phyloP scores from a whole-genome alignment of 2,797 vertebrate genomes.

The Sparidentex hasta region DNA sequence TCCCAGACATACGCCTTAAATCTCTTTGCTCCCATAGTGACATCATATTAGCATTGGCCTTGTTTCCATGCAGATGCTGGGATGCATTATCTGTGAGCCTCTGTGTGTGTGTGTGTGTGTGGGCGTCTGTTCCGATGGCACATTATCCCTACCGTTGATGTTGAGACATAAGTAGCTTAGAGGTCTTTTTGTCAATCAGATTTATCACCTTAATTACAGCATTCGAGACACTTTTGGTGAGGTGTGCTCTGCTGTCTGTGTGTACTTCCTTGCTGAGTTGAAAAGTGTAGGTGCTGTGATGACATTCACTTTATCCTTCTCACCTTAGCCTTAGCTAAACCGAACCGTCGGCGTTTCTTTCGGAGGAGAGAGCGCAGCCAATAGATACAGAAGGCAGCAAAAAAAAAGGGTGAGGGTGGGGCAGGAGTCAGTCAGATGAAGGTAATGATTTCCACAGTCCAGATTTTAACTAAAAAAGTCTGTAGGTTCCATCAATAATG shows the following conservation, averaged over 20 bases:
- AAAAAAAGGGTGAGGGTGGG: conserved; percentile 4
- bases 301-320: conserved; percentile 50
- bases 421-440: conserved; percentile 41
- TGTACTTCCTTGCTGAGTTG: conserved; percentile 59
- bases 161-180: conserved; percentile 74
- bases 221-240: conserved; percentile 59
- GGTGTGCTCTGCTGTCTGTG: conserved; percentile 33
- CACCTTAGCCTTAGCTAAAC: conserved; percentile 39
- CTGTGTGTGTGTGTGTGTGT: conserved; percentile 44
- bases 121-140: conserved; percentile 50
- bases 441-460: conserved; percentile 69
- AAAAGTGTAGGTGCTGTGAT: conserved; percentile 56
- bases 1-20: conserved; percentile 64
- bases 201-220: conserved; percentile 80
- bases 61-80: conserved; percentile 66
- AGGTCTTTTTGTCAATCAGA: conserved; percentile 73
- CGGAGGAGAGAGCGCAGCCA: neutral
- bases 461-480: conserved; percentile 66
- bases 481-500: conserved; percentile 73
- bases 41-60: conserved; percentile 75
- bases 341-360: conserved; percentile 26
- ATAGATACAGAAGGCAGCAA: conserved; percentile 9
- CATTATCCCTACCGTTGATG: conserved; percentile 64
- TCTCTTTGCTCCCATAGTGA: conserved; percentile 58
- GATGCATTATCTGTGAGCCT: conserved; percentile 34